A percentile compares a stretch with the other conserved stretches of the same genome.
Conservation (phyloP, 2,113 vertebrate genomes). For the Antechinus stuartii region DNA sequence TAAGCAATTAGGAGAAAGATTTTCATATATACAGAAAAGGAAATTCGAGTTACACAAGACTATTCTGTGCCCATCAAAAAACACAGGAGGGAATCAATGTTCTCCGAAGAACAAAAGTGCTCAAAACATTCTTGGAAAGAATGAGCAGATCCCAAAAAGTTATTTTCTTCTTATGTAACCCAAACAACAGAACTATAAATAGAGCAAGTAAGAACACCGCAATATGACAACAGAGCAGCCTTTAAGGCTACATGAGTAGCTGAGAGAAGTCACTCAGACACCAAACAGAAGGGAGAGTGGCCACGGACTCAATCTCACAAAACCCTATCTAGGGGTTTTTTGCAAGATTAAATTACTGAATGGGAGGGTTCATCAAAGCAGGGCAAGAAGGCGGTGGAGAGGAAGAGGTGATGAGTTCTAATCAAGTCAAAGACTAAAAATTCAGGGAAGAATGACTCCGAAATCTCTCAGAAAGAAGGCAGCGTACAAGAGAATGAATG, state of each 20-base stretch:
- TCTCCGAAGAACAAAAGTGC: neutral
- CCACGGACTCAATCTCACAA: neutral
- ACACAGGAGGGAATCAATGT: neutral
- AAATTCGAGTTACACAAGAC: neutral
- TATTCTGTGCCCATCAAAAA: neutral
- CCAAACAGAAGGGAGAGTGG: neutral
- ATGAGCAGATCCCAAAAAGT: neutral
- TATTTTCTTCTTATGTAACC: neutral
- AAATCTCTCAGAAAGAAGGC: no score
- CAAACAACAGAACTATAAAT: neutral
- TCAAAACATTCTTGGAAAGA: neutral
- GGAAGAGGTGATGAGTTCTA: no score
- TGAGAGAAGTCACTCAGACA: neutral
- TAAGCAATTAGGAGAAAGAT: neutral
- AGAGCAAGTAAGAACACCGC: neutral
- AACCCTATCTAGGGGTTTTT: neutral
- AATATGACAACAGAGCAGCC: neutral
- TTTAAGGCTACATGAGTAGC: neutral
- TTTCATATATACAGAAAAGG: neutral
- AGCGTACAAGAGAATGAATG: no score
- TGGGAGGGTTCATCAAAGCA: no score
- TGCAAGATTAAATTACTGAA: neutral
- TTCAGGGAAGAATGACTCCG: no score
- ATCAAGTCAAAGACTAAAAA: no score
- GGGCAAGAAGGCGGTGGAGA: no score